phyloP scores from a whole-genome alignment of 2,797 vertebrate genomes.

The Catamblyrhynchus diadema region DNA sequence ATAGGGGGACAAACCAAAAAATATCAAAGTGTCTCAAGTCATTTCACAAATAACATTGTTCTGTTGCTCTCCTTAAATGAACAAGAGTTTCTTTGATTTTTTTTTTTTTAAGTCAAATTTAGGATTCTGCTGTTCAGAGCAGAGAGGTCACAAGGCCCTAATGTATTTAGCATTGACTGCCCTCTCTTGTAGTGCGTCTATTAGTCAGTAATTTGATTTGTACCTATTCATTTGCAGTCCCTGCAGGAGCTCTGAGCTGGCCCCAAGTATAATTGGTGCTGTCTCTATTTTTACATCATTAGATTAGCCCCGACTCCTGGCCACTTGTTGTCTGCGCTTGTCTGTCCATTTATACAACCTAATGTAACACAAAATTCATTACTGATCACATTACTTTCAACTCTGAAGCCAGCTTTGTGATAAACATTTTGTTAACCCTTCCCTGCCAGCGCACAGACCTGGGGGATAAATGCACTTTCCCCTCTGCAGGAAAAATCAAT shows the following conservation, averaged over 20 bases:
- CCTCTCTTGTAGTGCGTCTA: constrained; percentile 88
- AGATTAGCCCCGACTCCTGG: constrained; percentile 96
- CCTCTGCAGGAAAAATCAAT: constrained; percentile 75
- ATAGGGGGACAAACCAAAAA: neutral
- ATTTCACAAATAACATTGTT: constrained; percentile 83
- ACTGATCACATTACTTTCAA: constrained; percentile 99
- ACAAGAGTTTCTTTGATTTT: constrained; percentile 91
- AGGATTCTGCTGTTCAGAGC: constrained; percentile 84
- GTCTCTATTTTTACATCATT: constrained; percentile 96
- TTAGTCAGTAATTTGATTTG: constrained; percentile 92
- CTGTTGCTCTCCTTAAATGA: constrained; percentile 75
- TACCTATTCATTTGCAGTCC: constrained; percentile 92
- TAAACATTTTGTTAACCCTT: constrained; percentile 90
- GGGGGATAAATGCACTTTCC: constrained; percentile 74
- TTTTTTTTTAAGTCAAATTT: constrained; percentile 79
- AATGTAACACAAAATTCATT: constrained; percentile 99
- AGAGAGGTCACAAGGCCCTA: constrained; percentile 93
- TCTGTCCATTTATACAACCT: constrained; percentile 91
- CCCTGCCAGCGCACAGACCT: constrained; percentile 61
- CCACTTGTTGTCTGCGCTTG: constrained; percentile 95
- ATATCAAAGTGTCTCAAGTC: constrained; percentile 82
- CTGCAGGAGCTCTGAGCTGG: constrained; percentile 87
- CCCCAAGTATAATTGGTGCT: constrained; percentile 90
- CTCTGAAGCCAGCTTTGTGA: constrained; percentile 85
- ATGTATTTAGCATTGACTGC: constrained; percentile 99